Conservation (phyloP, 2,797 vertebrate species). For the Sternarchorhynchus goeldii region DNA sequence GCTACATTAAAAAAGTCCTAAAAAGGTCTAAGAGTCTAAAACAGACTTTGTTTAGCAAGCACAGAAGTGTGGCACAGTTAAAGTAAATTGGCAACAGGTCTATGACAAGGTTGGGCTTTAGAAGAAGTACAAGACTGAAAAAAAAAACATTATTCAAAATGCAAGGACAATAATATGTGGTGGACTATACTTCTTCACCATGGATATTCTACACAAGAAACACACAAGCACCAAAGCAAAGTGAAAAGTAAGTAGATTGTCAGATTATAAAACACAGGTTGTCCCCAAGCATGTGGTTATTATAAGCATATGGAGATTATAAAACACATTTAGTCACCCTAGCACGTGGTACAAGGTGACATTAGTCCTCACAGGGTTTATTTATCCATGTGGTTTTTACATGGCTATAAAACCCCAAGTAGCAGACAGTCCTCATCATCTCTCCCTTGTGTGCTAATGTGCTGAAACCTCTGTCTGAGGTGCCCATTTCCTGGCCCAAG, state of each 20-base stretch:
- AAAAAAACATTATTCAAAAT: too few relatives aligned
- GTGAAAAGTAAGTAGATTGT: background rate
- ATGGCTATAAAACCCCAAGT: slow-evolving; percentile 51
- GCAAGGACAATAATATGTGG: too few relatives aligned
- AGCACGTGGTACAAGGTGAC: slow-evolving; percentile 36
- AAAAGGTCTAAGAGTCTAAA: background rate
- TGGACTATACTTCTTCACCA: too few relatives aligned
- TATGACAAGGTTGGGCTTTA: background rate
- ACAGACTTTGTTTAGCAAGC: background rate
- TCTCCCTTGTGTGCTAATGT: slow-evolving; percentile 43
- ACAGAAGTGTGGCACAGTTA: background rate
- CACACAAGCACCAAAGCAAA: background rate
- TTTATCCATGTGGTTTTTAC: slow-evolving; percentile 61
- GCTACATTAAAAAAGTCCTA: background rate
- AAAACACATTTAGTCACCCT: slow-evolving; percentile 8
- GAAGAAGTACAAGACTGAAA: too few relatives aligned
- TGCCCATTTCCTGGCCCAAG: slow-evolving; percentile 50
- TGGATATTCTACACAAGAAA: background rate
- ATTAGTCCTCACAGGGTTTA: slow-evolving; percentile 49
- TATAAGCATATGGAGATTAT: background rate
- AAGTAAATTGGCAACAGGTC: background rate
- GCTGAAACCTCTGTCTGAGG: slow-evolving; percentile 44
- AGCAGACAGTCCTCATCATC: slow-evolving; percentile 40
- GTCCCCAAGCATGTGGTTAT: too few relatives aligned
- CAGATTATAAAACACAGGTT: too few relatives aligned